phyloP scores from a whole-genome alignment of 2,113 vertebrate genomes.

The Hippocampus barbouri region DNA sequence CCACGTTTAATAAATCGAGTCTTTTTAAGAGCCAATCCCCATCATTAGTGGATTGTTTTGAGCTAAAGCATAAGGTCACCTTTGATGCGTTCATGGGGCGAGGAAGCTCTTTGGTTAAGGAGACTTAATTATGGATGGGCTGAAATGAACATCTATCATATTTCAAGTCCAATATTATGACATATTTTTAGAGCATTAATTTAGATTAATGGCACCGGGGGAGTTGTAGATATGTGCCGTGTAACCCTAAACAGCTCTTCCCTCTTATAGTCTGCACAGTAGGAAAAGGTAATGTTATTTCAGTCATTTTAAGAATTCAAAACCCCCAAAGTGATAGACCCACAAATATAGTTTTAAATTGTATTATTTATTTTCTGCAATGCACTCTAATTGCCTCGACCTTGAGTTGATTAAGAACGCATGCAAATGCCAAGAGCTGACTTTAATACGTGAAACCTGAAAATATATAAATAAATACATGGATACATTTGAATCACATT shows the following conservation, averaged over 20 bases:
- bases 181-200: slow-evolving; percentile 75
- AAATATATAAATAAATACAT: neutral
- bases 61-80: slow-evolving; percentile 56
- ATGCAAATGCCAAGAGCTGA: slow-evolving; percentile 38
- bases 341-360: neutral
- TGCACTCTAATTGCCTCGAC: slow-evolving; percentile 16
- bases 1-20: slow-evolving; percentile 40
- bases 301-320: slow-evolving; percentile 11
- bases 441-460: slow-evolving; percentile 11
- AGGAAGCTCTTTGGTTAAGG: slow-evolving; percentile 45
- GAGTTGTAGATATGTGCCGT: slow-evolving; percentile 57
- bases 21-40: slow-evolving; percentile 48
- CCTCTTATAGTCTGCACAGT: slow-evolving; percentile 46
- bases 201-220: slow-evolving; percentile 73
- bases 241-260: slow-evolving; percentile 63
- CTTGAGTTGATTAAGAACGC: slow-evolving; percentile 30
- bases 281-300: slow-evolving; percentile 8
- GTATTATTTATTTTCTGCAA: slow-evolving; percentile 26
- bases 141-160: slow-evolving; percentile 68
- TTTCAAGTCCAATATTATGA: slow-evolving; percentile 73
- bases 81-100: slow-evolving; percentile 54
- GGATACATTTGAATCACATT: neutral
- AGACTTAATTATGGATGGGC: slow-evolving; percentile 66
- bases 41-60: slow-evolving; percentile 54
- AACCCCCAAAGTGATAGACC: neutral